Percentiles rank a stretch among this genome's conserved stretches.
Conservation (phyloP, 2,797 vertebrate species). For the Esox lucius region DNA sequence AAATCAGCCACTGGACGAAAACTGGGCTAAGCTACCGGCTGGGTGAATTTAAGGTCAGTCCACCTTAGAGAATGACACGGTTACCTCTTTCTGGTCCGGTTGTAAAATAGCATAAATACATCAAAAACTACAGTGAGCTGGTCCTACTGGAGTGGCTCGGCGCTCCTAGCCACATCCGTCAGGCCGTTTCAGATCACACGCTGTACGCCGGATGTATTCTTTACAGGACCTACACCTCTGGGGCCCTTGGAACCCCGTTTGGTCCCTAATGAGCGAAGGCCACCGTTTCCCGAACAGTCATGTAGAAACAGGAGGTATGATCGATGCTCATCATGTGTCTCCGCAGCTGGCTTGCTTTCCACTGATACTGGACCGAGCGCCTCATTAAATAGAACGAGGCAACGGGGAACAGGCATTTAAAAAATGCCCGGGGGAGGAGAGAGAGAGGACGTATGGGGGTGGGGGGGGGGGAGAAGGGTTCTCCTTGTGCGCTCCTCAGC, state of each 20-base stretch:
- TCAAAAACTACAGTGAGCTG: neutral
- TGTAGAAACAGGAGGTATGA: conserved; percentile 18
- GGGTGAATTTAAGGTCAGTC: neutral
- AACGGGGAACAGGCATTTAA: no score
- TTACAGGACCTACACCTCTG: conserved; percentile 13
- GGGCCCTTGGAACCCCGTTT: neutral
- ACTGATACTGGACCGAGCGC: neutral
- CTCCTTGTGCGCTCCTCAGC: no score
- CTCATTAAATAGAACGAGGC: neutral
- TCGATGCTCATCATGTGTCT: conserved; percentile 6
- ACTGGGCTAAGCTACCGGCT: neutral
- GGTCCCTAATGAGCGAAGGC: conserved; percentile 7
- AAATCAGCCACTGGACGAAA: neutral
- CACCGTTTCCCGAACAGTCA: conserved; percentile 22
- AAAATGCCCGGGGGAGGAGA: no score
- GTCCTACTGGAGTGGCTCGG: neutral
- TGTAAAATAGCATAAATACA: neutral
- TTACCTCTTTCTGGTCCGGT: neutral
- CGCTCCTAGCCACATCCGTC: conserved; percentile 1
- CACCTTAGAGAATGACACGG: neutral
- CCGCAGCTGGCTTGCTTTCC: neutral
- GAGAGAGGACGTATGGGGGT: no score
- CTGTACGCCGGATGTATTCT: neutral
- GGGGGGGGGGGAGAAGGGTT: no score
- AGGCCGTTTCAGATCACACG: conserved; percentile 3